These are phyloP conservation scores for Syndactyla subalaris DNA, from an alignment of 2,797 vertebrate species.

Conservation along the genomic window DNA sequence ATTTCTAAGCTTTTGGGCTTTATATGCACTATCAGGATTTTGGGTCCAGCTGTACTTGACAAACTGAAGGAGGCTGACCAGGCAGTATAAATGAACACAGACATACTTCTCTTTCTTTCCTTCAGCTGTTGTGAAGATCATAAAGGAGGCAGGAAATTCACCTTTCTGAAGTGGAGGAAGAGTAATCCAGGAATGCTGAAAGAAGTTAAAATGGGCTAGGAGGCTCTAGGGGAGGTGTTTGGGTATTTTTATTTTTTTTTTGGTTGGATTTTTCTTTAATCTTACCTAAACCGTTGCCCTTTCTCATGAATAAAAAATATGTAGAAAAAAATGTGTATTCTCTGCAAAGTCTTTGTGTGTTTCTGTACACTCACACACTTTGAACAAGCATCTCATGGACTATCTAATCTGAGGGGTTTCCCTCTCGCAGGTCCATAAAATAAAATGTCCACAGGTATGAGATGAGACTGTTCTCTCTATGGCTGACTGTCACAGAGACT, in stretches of 20 bases:
- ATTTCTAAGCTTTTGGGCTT: not conserved
- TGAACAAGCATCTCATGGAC: not conserved
- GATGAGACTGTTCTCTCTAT: not conserved
- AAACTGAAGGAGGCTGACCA: not conserved
- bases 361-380: not conserved
- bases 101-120: not conserved
- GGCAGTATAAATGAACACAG: not conserved
- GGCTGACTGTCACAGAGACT: too few relatives aligned
- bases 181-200: not conserved
- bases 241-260: too few relatives aligned
- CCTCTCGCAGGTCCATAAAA: not conserved
- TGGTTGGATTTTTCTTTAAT: not conserved
- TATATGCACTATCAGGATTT: not conserved
- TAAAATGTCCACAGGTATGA: not conserved
- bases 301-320: not conserved
- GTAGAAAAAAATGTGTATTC: not conserved
- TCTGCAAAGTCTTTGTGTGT: not conserved
- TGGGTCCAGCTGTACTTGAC: not conserved
- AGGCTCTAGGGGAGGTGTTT: not conserved
- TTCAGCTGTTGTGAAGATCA: not conserved
- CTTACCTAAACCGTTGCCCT: rapidly evolving
- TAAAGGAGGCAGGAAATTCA: not conserved
- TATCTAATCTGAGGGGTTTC: rapidly evolving
- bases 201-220: not conserved
- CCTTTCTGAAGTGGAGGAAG: not conserved